Base-by-base conservation (phyloP, 2,113 vertebrate species). In the Leucoraja erinaceus region DNA sequence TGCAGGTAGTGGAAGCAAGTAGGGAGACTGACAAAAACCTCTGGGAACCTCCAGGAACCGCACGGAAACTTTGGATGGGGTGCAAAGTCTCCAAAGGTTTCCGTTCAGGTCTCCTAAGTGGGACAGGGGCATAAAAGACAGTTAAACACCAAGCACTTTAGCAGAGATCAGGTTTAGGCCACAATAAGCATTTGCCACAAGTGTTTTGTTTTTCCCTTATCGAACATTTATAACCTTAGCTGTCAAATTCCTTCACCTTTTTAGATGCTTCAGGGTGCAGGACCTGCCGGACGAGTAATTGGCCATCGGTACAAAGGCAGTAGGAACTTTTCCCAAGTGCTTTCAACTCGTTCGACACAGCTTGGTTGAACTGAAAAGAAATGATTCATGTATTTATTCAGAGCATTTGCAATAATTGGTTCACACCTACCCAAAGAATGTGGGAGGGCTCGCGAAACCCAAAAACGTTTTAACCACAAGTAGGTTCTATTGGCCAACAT, bases 211-310 rank as follows among this genome's bases (percentile, higher is more conserved):
- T 81, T 25, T 7, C 79, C 79, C 7, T 22, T 5, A n/a, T 86
- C 0, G 47, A 83, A 12, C 31, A 68, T 68, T 10, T n/a, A 47
- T 93, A 93, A n/a, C 61, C 0, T 94, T 16, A 94, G 47, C 28
- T 63, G 2, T 72, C 54, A 91, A 72, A 83, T 88, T 77, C 22
- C 38, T 93, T 25, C 96, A 99, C 98, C 98, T 99, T 99, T 95
- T 98, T 98, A 94, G 98, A 99, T 75, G 98, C 97, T 94, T 99
- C 98, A 0, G 98, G 98, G 94, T 99, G 98, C 83, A 99, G 96
- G 83, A 97, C 98, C 94, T 99, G 98, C 93, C 98, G 97, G 92
- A 99, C 95, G 94, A 99, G 94, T 66, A 97, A 96, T 90, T 98
- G 97, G 93, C 98, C 97, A 96, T 98, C 97, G 5, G 98, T 98